Evolutionary conservation across 2,888 invertebrate genomes (phyloP), one percentile per base, ranked within the genome.

Genomic region (Crioceris asparagi): DNA sequence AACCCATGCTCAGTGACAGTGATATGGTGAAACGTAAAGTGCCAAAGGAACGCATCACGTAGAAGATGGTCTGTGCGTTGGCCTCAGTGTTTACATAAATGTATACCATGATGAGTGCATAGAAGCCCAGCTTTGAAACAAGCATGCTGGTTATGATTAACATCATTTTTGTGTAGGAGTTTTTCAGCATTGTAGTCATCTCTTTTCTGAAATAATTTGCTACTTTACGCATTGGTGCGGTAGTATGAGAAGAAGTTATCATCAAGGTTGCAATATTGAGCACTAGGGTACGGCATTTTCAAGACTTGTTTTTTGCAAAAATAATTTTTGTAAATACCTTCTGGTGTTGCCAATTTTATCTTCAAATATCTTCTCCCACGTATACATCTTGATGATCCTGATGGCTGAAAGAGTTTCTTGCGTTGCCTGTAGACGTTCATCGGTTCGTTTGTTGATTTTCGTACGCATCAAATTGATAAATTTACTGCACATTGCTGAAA

Each of bases 301-400:
- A n/a, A n/a, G n/a, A n/a, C n/a, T n/a, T n/a, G n/a, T n/a, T n/a
- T n/a, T n/a, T n/a, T n/a, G n/a, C n/a, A n/a, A n/a, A n/a, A n/a
- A n/a, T n/a, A n/a, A n/a, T n/a, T n/a, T n/a, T n/a, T n/a, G n/a
- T n/a, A n/a, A n/a, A n/a, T 49, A 57, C 57, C 39, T 44, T 51
- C 58, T 50, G 7, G 48, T 71, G 56, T 37, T 70, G 65, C 44
- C 77, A 65, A 57, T 79, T 79, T 45, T 68, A 52, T 49, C 44
- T 8, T 43, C 44, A 37, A 57, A 57, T 17, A 54, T 46, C 33
- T 43, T 43, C 42, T 58, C 56, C 58, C 58, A 58, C 1, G 56
- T 53, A 35, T 56, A 57, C 56, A 56, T 57, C 49, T 58, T 58
- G 12, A 58, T 52, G 19, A 56, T 53, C 42, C 49, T 52, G 12